These are phyloP conservation scores for Aspidoscelis tigris DNA, from an alignment of 2,113 vertebrate species.

Conservation along the genomic window DNA sequence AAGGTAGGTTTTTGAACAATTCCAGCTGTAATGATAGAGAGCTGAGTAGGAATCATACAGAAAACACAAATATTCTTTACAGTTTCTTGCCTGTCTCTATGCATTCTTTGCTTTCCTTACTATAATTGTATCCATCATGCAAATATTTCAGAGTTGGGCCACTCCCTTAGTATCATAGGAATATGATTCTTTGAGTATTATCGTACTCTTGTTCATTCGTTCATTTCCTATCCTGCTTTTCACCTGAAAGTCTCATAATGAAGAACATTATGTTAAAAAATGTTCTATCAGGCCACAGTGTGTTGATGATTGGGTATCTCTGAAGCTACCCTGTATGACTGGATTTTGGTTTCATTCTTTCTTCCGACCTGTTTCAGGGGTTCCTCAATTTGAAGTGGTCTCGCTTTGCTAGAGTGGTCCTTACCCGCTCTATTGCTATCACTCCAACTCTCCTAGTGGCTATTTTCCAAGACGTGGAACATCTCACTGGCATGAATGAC, in stretches of 20 bases:
- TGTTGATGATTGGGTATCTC: not conserved
- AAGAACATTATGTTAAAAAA: no score
- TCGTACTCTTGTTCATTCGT: no score
- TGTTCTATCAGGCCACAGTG: no score
- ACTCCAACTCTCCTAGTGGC: conserved; percentile 90
- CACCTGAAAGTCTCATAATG: no score
- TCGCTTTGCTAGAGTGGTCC: conserved; percentile 88
- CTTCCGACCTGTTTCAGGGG: conserved; percentile 74
- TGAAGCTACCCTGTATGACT: not conserved
- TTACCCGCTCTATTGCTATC: conserved; percentile 91
- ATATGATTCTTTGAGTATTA: no score
- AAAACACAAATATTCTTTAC: not conserved
- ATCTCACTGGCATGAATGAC: conserved; percentile 93
- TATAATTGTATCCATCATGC: no score
- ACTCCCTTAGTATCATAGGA: no score
- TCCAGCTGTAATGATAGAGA: not conserved
- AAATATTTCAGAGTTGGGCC: no score
- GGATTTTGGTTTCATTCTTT: not conserved
- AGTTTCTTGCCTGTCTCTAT: not conserved
- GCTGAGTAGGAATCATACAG: not conserved
- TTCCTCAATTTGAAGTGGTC: conserved; percentile 96
- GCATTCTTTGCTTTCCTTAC: not conserved
- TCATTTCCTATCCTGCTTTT: no score
- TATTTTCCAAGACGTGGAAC: conserved; percentile 88
- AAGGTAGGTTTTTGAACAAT: not conserved